phyloP scores from a whole-genome alignment of 2,797 vertebrate genomes.

The Smutsia gigantea region DNA sequence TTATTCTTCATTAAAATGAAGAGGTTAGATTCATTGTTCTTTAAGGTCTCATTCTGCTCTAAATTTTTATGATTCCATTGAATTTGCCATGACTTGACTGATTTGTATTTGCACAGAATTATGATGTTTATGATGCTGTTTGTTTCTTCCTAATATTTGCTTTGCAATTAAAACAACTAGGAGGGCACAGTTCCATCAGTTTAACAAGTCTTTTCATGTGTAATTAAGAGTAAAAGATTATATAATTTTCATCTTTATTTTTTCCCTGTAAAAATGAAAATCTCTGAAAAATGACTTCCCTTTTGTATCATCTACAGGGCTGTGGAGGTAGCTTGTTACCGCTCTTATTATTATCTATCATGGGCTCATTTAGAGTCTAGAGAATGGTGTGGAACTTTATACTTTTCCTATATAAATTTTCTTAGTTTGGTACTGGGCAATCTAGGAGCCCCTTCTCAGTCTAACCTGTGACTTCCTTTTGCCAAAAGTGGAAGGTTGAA shows the following conservation, averaged over 20 bases:
- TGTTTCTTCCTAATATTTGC: slow-evolving; percentile 1
- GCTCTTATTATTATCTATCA: background rate
- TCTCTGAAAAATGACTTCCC: background rate
- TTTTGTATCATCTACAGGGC: background rate
- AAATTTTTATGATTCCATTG: background rate
- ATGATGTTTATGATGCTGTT: background rate
- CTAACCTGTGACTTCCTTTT: background rate
- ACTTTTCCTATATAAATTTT: background rate
- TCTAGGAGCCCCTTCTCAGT: background rate
- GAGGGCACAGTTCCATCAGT: background rate
- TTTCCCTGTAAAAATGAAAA: slow-evolving; percentile 20
- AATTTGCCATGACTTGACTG: slow-evolving; percentile 19
- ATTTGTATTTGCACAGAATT: background rate
- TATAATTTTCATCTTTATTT: background rate
- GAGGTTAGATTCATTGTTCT: slow-evolving; percentile 1
- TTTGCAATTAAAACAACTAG: slow-evolving; percentile 2
- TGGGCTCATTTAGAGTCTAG: background rate
- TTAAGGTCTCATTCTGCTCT: background rate
- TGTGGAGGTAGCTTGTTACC: background rate
- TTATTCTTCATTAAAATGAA: slow-evolving; percentile 36
- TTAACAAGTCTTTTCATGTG: background rate
- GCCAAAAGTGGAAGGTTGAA: background rate
- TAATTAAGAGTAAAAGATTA: background rate
- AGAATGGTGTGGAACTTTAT: background rate
- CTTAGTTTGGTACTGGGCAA: background rate